Conservation (phyloP, 2,888 invertebrate species). For the Strigamia maritima region DNA sequence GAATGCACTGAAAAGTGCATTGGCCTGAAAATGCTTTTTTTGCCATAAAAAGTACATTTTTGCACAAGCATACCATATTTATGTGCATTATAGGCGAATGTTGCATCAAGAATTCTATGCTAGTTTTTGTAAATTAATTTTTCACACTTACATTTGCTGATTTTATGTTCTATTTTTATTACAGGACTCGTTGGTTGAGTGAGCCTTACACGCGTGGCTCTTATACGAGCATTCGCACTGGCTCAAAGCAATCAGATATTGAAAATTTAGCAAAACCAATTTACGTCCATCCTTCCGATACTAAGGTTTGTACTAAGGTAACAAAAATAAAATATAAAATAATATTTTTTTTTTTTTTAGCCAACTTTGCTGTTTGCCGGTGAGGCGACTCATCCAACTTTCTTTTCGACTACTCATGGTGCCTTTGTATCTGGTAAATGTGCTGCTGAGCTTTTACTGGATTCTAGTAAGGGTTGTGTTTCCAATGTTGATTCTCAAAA, state of each 20-base stretch:
- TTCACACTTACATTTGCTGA: background rate
- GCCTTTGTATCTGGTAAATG: conserved; percentile 83
- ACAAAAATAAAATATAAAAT: background rate
- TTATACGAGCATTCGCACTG: conserved; percentile 85
- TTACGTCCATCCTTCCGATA: conserved; percentile 66
- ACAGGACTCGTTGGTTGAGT: conserved; percentile 82
- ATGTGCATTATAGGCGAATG: too few relatives aligned
- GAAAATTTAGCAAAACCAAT: conserved; percentile 82
- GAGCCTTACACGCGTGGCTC: conserved; percentile 81
- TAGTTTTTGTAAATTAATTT: too few relatives aligned
- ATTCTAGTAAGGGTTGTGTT: background rate
- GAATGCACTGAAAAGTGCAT: too few relatives aligned
- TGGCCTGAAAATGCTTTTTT: too few relatives aligned
- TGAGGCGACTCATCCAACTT: conserved; percentile 90
- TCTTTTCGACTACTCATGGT: conserved; percentile 93
- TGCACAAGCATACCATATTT: too few relatives aligned
- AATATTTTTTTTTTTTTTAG: conserved; percentile 54
- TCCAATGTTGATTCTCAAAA: conserved; percentile 50
- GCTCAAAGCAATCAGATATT: conserved; percentile 82
- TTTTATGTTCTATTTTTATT: conserved; percentile 48
- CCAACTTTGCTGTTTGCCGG: conserved; percentile 85
- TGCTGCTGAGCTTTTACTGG: conserved; percentile 67
- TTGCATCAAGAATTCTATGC: too few relatives aligned
- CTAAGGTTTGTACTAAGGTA: conserved; percentile 56
- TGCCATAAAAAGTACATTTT: too few relatives aligned